Evolutionary conservation across 2,888 invertebrate genomes (phyloP).

Genomic region (Orthosia cruda): DNA sequence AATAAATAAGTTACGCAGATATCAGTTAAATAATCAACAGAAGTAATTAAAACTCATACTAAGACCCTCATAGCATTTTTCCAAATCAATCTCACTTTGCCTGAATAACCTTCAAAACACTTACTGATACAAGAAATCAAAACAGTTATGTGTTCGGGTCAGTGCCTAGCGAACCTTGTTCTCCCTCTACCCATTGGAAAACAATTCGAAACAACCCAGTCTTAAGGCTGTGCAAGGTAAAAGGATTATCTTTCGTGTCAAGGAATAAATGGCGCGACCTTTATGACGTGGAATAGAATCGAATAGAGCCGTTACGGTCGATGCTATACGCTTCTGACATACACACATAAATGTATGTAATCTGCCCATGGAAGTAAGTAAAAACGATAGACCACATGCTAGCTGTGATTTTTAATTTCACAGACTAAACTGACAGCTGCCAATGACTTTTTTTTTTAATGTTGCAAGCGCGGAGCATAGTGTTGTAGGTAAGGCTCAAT

Average conservation of each 20-base stretch:
- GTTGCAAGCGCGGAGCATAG: too few relatives aligned
- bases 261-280: slow-evolving; percentile 14
- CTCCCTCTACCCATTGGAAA: slow-evolving; percentile 4
- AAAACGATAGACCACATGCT: too few relatives aligned
- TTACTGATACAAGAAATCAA: background rate
- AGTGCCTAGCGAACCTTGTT: background rate
- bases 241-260: slow-evolving; percentile 31
- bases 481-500: too few relatives aligned
- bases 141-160: background rate
- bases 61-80: background rate
- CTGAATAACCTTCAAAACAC: background rate
- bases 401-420: too few relatives aligned
- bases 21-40: too few relatives aligned
- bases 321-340: background rate
- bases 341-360: too few relatives aligned
- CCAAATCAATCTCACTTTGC: background rate
- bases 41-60: background rate
- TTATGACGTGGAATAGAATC: slow-evolving; percentile 15
- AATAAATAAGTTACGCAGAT: too few relatives aligned
- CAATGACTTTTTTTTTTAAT: too few relatives aligned
- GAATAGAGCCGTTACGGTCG: background rate
- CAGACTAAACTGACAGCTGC: too few relatives aligned
- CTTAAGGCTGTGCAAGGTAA: slow-evolving; percentile 13
- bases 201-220: slow-evolving; percentile 8
- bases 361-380: too few relatives aligned